These are phyloP conservation scores for Argentina silus DNA, from an alignment of 2,797 vertebrate genomes.

Conservation along the genomic window DNA sequence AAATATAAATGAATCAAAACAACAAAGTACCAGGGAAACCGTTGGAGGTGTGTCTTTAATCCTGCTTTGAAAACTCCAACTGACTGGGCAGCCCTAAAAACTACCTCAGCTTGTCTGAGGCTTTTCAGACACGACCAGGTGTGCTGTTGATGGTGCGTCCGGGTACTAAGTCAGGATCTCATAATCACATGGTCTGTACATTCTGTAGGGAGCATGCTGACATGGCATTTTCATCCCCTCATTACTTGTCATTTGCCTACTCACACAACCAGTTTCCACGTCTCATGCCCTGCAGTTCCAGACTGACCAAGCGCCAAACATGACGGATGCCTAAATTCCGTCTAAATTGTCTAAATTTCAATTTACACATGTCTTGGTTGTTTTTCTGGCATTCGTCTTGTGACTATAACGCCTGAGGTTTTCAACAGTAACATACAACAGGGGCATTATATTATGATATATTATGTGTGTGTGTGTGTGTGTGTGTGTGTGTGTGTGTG, in stretches of 20 bases:
- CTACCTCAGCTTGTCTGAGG: not conserved
- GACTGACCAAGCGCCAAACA: slow-evolving; percentile 43
- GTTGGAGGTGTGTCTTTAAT: too few species aligned
- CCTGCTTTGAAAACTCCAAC: too few species aligned
- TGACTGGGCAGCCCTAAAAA: too few species aligned
- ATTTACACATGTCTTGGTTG: slow-evolving; percentile 33
- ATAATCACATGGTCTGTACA: slow-evolving; percentile 7
- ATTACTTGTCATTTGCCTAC: slow-evolving; percentile 52
- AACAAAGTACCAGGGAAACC: too few species aligned
- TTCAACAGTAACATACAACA: slow-evolving; percentile 27
- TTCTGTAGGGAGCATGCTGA: slow-evolving; percentile 39
- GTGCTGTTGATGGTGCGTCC: not conserved
- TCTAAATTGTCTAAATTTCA: slow-evolving; percentile 25
- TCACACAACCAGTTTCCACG: slow-evolving; percentile 55
- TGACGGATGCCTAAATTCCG: slow-evolving; percentile 28
- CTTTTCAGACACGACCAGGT: slow-evolving; percentile 1
- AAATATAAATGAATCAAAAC: too few species aligned
- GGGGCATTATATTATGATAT: slow-evolving; percentile 14
- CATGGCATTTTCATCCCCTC: slow-evolving; percentile 44
- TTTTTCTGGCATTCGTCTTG: slow-evolving; percentile 30
- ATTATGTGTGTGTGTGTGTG: slow-evolving; percentile 13
- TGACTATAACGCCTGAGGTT: slow-evolving; percentile 12
- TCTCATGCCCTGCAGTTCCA: slow-evolving; percentile 37
- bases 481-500: slow-evolving; percentile 7
- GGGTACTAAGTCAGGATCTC: slow-evolving; percentile 12